These are phyloP conservation scores for Pelecanus crispus DNA, from an alignment of 2,113 vertebrate species.

Conservation along the genomic window DNA sequence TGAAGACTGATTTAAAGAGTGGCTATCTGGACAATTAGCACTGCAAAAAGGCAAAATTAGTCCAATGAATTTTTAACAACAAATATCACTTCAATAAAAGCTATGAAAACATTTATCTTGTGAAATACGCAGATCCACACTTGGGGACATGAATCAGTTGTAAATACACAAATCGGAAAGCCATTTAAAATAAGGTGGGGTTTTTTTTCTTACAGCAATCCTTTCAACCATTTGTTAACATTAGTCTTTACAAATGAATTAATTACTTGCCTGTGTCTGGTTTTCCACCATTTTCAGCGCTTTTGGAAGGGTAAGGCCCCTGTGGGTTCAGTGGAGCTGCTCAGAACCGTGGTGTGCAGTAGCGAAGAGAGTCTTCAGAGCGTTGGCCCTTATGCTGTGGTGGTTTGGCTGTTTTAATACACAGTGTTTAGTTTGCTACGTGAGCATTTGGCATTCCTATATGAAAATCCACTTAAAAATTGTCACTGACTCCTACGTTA, in stretches of 20 bases:
- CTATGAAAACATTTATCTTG: not conserved
- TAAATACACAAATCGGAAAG: not conserved
- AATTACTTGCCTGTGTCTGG: not conserved
- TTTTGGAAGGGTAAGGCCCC: not conserved
- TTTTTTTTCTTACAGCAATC: not conserved
- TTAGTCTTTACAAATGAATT: not conserved
- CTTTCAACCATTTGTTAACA: not conserved
- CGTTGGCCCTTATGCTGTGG: fast-evolving
- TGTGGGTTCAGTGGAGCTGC: not conserved
- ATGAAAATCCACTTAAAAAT: not conserved
- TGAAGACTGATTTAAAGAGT: too few species aligned
- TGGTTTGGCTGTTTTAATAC: not conserved
- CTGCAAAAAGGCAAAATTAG: not conserved
- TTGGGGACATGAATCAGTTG: not conserved
- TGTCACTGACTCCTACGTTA: not conserved
- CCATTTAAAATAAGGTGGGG: not conserved
- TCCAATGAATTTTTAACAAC: not conserved
- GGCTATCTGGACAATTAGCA: not conserved
- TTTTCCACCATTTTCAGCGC: not conserved
- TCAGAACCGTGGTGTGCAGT: not conserved
- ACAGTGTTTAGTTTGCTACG: not conserved
- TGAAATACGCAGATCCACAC: fast-evolving
- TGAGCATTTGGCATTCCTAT: not conserved
- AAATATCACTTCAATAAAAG: not conserved
- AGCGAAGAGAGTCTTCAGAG: not conserved